Base-by-base conservation (phyloP, 2,888 invertebrate genomes). In the Ormyrus pomaceus region DNA sequence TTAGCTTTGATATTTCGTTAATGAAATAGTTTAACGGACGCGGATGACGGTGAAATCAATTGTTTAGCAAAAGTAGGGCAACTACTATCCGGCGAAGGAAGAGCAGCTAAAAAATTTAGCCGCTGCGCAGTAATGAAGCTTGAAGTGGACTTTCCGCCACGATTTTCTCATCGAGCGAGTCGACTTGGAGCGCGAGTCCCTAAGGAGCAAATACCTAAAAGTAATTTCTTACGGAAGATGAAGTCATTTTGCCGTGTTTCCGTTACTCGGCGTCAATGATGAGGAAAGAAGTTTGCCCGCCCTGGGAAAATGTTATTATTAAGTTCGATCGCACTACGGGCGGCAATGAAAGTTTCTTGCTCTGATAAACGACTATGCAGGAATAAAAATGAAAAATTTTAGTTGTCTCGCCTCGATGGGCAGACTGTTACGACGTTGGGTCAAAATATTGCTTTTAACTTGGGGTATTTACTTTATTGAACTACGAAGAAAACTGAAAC, bases 241-340 rank as follows among this genome's bases (percentile, higher is more conserved):
- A 61, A 72, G 62, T 72, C 72, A 72, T 62, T 72, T 62, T 34
- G 53, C 53, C 62, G 62, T 53, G 72, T 62, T 62, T 62, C 53
- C 55, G 45, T 62, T 62, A 72, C 62, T 34, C 34, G 46, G 45
- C 53, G 72, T 61, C 72, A 53, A 62, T 72, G 62, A 72, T 46
- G 13, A 13, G 51, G 13, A 13, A 53, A 45, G 13, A 58, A 50
- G 48, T 70, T 58, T 70, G 6, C 13, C 53, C 45, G 62, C 62
- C 53, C 55, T 53, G 55, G 72, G 72, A 62, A 62, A 73, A 73
- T 55, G 53, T 73, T 73, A 73, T 73, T 73, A 61, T 62, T 62
- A 73, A 64, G 55, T 73, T 73, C 53, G 53, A 73, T 73, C 62
- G 62, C 9, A n/a, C 34, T n/a, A 71, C 6, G 5, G 53, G 6